A percentile compares a stretch with the other conserved stretches of the same genome.
Conservation (phyloP, 2,797 vertebrate genomes). For the Poliocrania exsul region DNA sequence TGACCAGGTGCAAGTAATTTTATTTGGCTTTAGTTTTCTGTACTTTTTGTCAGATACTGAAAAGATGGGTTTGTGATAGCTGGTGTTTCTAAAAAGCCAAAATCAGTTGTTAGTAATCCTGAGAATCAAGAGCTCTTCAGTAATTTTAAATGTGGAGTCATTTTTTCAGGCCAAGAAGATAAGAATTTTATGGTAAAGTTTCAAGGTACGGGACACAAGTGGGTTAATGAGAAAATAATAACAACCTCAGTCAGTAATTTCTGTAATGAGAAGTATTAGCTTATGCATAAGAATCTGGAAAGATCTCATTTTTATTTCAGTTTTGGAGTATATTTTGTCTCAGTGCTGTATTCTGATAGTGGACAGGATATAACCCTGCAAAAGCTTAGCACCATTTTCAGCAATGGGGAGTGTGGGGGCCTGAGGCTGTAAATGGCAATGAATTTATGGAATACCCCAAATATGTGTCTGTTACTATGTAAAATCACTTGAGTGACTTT, state of each 20-base stretch:
- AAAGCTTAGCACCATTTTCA: not conserved
- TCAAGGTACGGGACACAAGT: not conserved
- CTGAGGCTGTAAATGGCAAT: not conserved
- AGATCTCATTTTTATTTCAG: not conserved
- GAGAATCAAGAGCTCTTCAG: not conserved
- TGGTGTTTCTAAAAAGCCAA: not conserved
- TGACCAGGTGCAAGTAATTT: not conserved
- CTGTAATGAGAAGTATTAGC: not conserved
- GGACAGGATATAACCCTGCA: not conserved
- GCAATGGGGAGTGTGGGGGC: fast-evolving
- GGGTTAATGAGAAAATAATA: not conserved
- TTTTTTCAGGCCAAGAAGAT: not conserved
- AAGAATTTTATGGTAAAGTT: not conserved
- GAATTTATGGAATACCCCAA: not conserved
- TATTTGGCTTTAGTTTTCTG: not conserved
- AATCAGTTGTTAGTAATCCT: not conserved
- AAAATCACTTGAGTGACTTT: not conserved
- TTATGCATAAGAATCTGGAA: not conserved
- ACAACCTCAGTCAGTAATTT: not conserved
- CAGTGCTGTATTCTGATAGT: fast-evolving
- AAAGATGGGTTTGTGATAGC: not conserved
- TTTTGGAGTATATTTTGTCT: not conserved
- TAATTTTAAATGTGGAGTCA: not conserved
- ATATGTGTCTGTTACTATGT: not conserved
- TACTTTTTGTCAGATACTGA: not conserved